These are phyloP conservation scores for Mycteria americana DNA, from an alignment of 2,797 vertebrate genomes.

Conservation along the genomic window DNA sequence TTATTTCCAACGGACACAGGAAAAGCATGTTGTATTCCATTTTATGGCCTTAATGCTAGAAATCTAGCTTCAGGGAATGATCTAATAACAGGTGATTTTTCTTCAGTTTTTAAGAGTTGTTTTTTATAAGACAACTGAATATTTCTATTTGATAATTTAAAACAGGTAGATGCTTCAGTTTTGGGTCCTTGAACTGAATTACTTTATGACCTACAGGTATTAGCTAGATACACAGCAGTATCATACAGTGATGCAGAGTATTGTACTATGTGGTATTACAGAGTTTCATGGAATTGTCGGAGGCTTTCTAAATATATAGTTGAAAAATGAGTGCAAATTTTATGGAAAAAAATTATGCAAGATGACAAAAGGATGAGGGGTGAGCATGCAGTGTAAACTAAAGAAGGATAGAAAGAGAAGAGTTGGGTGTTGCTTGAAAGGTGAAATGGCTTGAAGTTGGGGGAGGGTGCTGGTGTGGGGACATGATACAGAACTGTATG, in stretches of 20 bases:
- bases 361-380: not conserved
- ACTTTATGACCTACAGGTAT: not conserved
- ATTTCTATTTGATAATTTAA: not conserved
- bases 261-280: not conserved
- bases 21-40: not conserved
- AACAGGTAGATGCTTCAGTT: not conserved
- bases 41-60: not conserved
- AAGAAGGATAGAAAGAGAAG: not conserved
- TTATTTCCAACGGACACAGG: not conserved
- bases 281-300: not conserved
- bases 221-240: not conserved
- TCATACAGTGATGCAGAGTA: not conserved
- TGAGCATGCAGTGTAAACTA: not conserved
- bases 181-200: not conserved
- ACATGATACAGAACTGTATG: not conserved
- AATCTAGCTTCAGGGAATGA: not conserved
- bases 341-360: too few relatives aligned
- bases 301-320: not conserved
- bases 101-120: not conserved
- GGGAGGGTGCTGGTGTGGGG: not conserved
- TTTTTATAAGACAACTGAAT: not conserved
- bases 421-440: not conserved
- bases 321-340: not conserved
- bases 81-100: not conserved
- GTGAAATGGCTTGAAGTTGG: not conserved